A percentile compares a stretch with the other conserved stretches of the same genome.
Evolutionary conservation across 2,888 invertebrate genomes (phyloP).

Genomic region (Limnephilus rhombicus): DNA sequence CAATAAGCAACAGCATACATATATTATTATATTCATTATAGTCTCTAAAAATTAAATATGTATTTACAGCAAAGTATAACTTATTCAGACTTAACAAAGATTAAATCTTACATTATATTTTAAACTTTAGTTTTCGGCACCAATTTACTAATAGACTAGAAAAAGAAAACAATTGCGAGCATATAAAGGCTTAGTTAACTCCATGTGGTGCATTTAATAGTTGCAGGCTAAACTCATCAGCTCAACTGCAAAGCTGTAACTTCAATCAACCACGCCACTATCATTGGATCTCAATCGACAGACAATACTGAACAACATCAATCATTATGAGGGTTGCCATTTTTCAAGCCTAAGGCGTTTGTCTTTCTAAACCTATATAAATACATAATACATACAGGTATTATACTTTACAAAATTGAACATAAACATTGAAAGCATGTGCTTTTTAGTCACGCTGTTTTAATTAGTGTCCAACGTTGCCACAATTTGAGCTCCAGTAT

Average conservation of each 20-base stretch:
- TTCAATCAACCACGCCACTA: no score
- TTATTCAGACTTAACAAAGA: slow-evolving; percentile 51
- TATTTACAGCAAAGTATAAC: slow-evolving; percentile 52
- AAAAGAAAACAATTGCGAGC: slow-evolving; percentile 41
- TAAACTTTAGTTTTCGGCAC: slow-evolving; percentile 59
- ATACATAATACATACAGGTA: background rate
- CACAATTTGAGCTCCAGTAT: background rate
- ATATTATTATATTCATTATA: background rate
- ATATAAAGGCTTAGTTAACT: background rate
- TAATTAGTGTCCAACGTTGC: background rate
- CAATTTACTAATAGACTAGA: slow-evolving; percentile 61
- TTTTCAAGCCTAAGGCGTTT: no score
- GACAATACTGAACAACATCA: no score
- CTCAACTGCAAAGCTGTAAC: background rate
- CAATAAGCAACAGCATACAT: slow-evolving; percentile 22
- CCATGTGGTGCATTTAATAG: background rate
- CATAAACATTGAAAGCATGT: background rate
- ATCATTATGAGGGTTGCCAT: no score
- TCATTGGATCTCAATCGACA: no score
- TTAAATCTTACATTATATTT: slow-evolving; percentile 38
- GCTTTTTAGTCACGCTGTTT: background rate
- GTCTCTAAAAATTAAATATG: slow-evolving; percentile 14
- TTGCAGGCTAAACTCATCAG: background rate
- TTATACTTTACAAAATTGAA: background rate
- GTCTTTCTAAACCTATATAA: no score